phyloP scores from a whole-genome alignment of 2,113 vertebrate species.

The Centropristis striata region DNA sequence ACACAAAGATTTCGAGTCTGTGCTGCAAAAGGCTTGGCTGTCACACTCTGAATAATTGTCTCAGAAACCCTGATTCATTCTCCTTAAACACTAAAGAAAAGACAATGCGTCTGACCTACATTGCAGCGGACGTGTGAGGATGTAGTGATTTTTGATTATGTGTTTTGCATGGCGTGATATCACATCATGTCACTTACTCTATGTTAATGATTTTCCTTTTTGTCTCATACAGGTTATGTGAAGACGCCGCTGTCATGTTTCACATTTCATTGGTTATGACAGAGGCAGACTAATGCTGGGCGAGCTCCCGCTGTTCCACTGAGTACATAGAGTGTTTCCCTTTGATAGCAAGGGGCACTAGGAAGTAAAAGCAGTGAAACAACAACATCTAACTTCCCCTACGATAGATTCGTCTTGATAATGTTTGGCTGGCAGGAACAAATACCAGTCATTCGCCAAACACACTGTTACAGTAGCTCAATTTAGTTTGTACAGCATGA shows the following conservation, averaged over 20 bases:
- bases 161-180: conserved; percentile 53
- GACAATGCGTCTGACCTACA: conserved; percentile 58
- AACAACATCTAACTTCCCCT: conserved; percentile 66
- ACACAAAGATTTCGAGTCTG: conserved; percentile 68
- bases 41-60: conserved; percentile 78
- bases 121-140: conserved; percentile 68
- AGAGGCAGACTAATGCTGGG: conserved; percentile 54
- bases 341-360: conserved; percentile 56
- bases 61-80: conserved; percentile 69
- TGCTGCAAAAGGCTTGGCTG: conserved; percentile 39
- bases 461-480: conserved; percentile 2
- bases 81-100: conserved; percentile 55
- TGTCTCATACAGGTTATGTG: conserved; percentile 23
- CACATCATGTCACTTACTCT: conserved; percentile 29
- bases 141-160: conserved; percentile 63
- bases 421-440: conserved; percentile 48
- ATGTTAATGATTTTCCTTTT: conserved; percentile 51
- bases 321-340: conserved; percentile 58
- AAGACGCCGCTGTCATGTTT: conserved; percentile 60
- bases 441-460: conserved; percentile 42
- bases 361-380: conserved; percentile 58
- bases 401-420: conserved; percentile 54
- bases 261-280: conserved; percentile 70
- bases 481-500: conserved; percentile 22
- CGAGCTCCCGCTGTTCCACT: conserved; percentile 48